These are phyloP conservation scores for Drosophila phalerata DNA, from an alignment of 2,888 invertebrate genomes.

Conservation along the genomic window DNA sequence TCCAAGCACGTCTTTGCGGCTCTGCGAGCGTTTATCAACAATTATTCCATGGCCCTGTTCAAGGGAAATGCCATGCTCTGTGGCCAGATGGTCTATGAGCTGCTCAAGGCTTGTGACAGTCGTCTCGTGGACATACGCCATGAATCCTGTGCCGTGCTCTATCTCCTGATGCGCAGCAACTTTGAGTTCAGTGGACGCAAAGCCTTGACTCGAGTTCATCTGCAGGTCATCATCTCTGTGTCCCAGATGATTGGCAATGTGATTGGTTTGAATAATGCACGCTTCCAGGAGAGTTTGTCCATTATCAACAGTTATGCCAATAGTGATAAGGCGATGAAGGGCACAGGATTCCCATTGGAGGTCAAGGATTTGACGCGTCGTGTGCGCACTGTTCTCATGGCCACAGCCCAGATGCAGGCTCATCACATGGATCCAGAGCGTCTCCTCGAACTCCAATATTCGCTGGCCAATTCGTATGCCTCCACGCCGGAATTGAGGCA, in stretches of 20 bases:
- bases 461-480: conserved; percentile 96
- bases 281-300: conserved; percentile 97
- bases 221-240: conserved; percentile 98
- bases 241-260: conserved; percentile 97
- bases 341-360: conserved; percentile 95
- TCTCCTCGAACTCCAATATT: conserved; percentile 95
- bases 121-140: conserved; percentile 93
- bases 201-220: conserved; percentile 94
- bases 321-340: conserved; percentile 97
- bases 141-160: conserved; percentile 96
- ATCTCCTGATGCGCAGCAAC: conserved; percentile 96
- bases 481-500: conserved; percentile 97
- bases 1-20: conserved; percentile 97
- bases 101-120: conserved; percentile 94
- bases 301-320: conserved; percentile 96
- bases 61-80: conserved; percentile 94
- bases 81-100: conserved; percentile 92
- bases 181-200: conserved; percentile 95
- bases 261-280: conserved; percentile 95
- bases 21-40: conserved; percentile 95
- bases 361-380: conserved; percentile 97
- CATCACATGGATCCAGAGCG: conserved; percentile 96
- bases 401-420: conserved; percentile 96
- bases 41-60: conserved; percentile 93
- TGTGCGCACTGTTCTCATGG: conserved; percentile 97